A percentile compares a stretch with the other conserved stretches of the same genome.
Evolutionary conservation across 2,797 vertebrate genomes (phyloP).

Genomic region (Lepidocolaptes lacrymiger): DNA sequence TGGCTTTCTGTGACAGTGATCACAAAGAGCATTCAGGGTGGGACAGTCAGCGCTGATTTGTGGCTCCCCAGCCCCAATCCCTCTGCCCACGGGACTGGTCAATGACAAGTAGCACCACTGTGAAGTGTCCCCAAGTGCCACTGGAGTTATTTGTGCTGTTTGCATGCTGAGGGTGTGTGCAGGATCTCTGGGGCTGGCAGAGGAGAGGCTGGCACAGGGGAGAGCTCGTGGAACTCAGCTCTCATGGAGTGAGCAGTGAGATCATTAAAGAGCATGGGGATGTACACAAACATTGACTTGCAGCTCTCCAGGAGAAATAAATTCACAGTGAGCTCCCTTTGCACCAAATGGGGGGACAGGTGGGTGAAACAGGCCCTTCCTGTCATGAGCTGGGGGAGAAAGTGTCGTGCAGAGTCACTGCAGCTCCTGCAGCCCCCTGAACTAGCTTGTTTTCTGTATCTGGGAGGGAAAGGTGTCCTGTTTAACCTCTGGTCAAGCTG

Average conservation of each 20-base stretch:
- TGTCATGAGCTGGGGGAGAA: accelerated
- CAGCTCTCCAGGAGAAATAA: neutral
- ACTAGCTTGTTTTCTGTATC: accelerated
- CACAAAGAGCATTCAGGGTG: neutral
- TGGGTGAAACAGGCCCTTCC: neutral
- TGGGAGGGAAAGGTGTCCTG: neutral
- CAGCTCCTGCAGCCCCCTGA: neutral
- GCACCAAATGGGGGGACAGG: neutral
- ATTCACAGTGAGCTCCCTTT: neutral
- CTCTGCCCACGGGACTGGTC: neutral
- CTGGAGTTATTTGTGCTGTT: neutral
- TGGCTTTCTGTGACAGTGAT: neutral
- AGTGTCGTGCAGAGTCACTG: neutral
- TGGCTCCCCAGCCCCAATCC: neutral
- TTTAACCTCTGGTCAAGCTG: neutral
- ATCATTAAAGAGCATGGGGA: neutral
- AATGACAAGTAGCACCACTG: neutral
- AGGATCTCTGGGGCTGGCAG: neutral
- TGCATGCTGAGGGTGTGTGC: neutral
- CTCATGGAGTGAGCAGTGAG: neutral
- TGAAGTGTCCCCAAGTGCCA: neutral
- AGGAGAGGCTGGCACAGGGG: accelerated
- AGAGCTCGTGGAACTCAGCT: neutral
- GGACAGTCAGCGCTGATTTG: neutral
- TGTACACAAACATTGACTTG: neutral